Conservation (phyloP, 2,888 invertebrate species). For the Drosophila pseudotalamancana region DNA sequence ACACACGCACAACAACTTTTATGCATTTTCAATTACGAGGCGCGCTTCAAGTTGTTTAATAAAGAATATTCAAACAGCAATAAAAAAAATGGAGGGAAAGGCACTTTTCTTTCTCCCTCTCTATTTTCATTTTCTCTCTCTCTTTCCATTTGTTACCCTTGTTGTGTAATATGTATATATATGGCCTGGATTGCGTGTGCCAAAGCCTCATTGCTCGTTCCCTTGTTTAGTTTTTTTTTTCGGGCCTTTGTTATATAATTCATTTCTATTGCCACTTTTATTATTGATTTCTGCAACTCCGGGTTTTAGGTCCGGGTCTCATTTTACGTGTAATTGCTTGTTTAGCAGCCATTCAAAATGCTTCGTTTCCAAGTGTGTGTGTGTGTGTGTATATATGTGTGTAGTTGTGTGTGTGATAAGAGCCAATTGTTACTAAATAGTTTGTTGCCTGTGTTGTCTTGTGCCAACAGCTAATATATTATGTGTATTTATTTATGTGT, state of each 20-base stretch:
- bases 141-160: slow-evolving; percentile 59
- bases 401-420: slow-evolving; percentile 50
- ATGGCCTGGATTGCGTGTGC: slow-evolving; percentile 61
- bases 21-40: slow-evolving; percentile 72
- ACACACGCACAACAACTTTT: slow-evolving; percentile 48
- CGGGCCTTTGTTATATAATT: slow-evolving; percentile 38
- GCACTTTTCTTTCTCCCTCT: slow-evolving; percentile 20
- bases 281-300: slow-evolving; percentile 55
- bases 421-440: slow-evolving; percentile 21
- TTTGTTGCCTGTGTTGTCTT: slow-evolving; percentile 16
- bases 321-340: slow-evolving; percentile 46
- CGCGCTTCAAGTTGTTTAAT: slow-evolving; percentile 55
- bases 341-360: slow-evolving; percentile 42
- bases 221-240: slow-evolving; percentile 12
- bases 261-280: slow-evolving; percentile 65
- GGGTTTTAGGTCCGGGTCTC: slow-evolving; percentile 21
- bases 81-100: slow-evolving; percentile 35
- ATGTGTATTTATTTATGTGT: no score
- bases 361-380: slow-evolving; percentile 10
- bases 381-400: background rate
- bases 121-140: slow-evolving; percentile 5
- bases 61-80: slow-evolving; percentile 30
- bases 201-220: background rate
- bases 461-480: slow-evolving; percentile 13
- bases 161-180: slow-evolving; percentile 63